phyloP scores from a whole-genome alignment of 2,113 vertebrate species.

The Neotragus moschatus region DNA sequence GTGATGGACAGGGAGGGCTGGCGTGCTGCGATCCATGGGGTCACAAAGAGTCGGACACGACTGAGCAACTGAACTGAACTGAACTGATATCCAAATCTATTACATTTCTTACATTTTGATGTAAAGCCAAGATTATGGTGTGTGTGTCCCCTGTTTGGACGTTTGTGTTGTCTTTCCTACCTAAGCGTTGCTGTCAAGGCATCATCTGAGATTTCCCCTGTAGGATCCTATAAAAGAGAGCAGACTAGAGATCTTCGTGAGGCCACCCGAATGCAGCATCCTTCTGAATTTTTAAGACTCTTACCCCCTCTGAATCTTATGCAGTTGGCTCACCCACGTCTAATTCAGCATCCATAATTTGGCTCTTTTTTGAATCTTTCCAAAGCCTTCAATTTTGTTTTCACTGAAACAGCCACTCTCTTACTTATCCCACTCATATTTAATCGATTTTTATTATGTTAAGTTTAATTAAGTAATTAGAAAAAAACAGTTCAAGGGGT shows the following conservation, averaged over 20 bases:
- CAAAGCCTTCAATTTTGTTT: slow-evolving; percentile 49
- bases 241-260: not conserved
- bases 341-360: not conserved
- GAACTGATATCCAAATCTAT: not conserved
- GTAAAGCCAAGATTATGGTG: not conserved
- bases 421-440: slow-evolving; percentile 36
- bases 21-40: not conserved
- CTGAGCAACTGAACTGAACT: not conserved
- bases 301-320: not conserved
- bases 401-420: not conserved
- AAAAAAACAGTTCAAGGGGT: slow-evolving; percentile 1
- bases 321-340: not conserved
- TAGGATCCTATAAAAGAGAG: not conserved
- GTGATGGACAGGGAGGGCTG: not conserved
- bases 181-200: too few species aligned
- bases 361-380: not conserved
- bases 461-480: slow-evolving; percentile 60
- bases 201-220: not conserved
- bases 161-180: not conserved
- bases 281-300: not conserved
- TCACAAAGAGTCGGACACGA: accelerated
- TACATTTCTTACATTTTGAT: not conserved
- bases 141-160: not conserved
- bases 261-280: not conserved
- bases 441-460: slow-evolving; percentile 35